Conservation (phyloP, 2,888 invertebrate genomes). For the Tipula helvola region DNA sequence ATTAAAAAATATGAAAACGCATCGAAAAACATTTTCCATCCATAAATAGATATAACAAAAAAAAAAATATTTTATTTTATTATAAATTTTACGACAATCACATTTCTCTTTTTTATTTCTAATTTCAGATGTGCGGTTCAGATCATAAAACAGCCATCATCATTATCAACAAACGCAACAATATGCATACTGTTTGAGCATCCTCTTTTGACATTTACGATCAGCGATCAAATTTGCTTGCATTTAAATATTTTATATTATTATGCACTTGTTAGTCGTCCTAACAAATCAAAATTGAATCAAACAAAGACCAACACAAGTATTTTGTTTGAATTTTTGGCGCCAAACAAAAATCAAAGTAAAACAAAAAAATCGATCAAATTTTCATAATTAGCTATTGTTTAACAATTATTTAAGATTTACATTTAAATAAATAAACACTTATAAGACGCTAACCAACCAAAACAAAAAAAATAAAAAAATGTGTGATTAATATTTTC, state of each 20-base stretch:
- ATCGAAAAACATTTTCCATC: not conserved
- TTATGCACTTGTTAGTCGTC: not conserved
- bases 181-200: not conserved
- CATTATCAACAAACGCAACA: not conserved
- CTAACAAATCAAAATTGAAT: not conserved
- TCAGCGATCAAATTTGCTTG: not conserved
- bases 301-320: not conserved
- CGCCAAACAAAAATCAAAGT: not conserved
- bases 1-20: not conserved
- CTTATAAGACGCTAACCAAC: not conserved
- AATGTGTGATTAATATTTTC: not conserved
- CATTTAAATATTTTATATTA: not conserved
- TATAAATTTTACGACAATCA: not conserved
- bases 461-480: too few species aligned
- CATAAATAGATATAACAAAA: not conserved
- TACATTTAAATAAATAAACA: not conserved
- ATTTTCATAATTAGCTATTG: not conserved
- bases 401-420: not conserved
- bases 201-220: conserved; percentile 4
- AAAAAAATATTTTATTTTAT: not conserved
- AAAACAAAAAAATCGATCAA: not conserved
- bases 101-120: not conserved
- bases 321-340: not conserved
- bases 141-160: not conserved
- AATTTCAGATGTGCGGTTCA: not conserved